A percentile compares a stretch with the other conserved stretches of the same genome.
Evolutionary conservation across 1,140 invertebrate genomes (phyloP).

Genomic region (Nomia melanderi): DNA sequence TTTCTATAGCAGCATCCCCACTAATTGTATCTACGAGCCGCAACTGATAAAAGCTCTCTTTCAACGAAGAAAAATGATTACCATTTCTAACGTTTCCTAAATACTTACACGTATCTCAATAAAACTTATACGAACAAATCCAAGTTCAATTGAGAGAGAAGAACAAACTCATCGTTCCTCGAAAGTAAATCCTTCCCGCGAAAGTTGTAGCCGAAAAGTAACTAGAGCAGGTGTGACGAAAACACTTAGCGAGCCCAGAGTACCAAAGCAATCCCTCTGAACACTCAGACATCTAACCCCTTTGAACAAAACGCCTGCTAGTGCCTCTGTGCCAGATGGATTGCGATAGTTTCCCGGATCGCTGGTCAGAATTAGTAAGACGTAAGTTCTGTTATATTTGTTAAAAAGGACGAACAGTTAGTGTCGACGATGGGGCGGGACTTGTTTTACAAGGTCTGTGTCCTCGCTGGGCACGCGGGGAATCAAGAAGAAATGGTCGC

Average conservation of each 20-base stretch:
- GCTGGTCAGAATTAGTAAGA: constrained; percentile 58
- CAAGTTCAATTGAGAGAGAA: not conserved
- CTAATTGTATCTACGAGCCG: too few species aligned
- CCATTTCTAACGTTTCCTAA: too few species aligned
- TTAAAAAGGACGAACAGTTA: constrained; percentile 76
- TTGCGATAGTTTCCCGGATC: constrained; percentile 37
- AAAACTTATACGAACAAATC: not conserved
- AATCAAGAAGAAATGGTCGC: constrained; percentile 53
- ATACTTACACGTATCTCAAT: too few species aligned
- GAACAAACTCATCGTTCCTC: not conserved
- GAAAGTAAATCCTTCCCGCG: not conserved
- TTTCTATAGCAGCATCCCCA: too few species aligned
- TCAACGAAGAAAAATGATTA: too few species aligned
- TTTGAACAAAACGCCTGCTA: too few species aligned
- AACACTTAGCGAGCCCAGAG: constrained; percentile 39
- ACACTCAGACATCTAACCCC: too few species aligned
- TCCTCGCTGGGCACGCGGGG: constrained; percentile 31
- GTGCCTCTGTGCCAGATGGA: not conserved
- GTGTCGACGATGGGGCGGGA: constrained; percentile 61
- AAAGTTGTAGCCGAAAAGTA: not conserved
- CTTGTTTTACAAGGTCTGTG: constrained; percentile 58
- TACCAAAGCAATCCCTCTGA: constrained; percentile 28
- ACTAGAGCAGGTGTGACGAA: constrained; percentile 4
- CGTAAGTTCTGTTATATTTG: constrained; percentile 75
- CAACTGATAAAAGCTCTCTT: too few species aligned